Evolutionary conservation across 2,113 vertebrate species (phyloP), one percentile per base, ranked within the genome.

Genomic region (Polyodon spathula): DNA sequence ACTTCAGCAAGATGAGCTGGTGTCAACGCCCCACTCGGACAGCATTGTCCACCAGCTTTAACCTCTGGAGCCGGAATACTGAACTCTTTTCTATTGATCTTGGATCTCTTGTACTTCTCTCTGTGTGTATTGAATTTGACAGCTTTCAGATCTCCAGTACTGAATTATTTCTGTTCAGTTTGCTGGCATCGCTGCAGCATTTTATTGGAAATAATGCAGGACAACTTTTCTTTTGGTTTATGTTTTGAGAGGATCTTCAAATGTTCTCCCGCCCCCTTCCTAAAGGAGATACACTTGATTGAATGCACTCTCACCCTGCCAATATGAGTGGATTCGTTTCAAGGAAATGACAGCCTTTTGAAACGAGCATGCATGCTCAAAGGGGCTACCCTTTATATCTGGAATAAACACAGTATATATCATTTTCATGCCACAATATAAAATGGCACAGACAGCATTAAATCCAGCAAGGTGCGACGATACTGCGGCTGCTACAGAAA

Each of bases 21-120:
- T 44, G 1, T 62, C 78, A 0, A 46, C 56, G 62, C 73, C 70
- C 68, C 74, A 73, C 59, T 39, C 76, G 0, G 86, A 88, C 70
- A 87, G 86, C 73, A 66, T 84, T 56, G 86, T 88, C 38, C 79
- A 80, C 66, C 86, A 87, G 69, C 81, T 88, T 2, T 88, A 73
- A 83, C 46, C 12, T 10, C 12, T 15, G 27, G 27, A 27, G 27
- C 27, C 27, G 3, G 27, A 27, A 27, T 27, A 27, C 27, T 27
- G 27, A 27, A 27, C 27, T 27, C 27, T 27, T 27, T 27, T 27
- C 27, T 27, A 27, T 27, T 27, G 27, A 27, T 27, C 27, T 3
- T 27, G 27, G 27, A 27, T 27, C 27, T 27, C 27, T 27, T 27
- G 27, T 65, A 39, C 56, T 38, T 56, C 57, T 54, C 56, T 10